phyloP scores from a whole-genome alignment of 1,140 invertebrate genomes.

The Mactra quadrangularis region DNA sequence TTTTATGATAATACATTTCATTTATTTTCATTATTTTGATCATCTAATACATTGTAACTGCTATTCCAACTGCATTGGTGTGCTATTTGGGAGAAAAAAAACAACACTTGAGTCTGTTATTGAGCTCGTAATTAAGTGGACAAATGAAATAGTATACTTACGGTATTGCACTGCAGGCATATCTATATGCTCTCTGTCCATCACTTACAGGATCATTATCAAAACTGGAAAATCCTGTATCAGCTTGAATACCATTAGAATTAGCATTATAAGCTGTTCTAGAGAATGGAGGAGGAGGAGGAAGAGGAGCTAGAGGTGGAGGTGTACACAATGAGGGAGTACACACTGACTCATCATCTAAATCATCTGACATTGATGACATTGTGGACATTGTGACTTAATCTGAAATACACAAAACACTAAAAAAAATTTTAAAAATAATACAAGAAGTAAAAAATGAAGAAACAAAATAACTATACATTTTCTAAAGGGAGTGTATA shows the following conservation, averaged over 20 bases:
- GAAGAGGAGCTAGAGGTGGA: constrained; percentile 40
- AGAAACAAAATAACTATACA: not conserved
- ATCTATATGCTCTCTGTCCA: constrained; percentile 51
- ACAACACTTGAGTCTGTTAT: no score
- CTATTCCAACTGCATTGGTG: no score
- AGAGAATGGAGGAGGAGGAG: constrained; percentile 51
- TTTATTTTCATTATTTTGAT: no score
- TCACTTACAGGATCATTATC: constrained; percentile 32
- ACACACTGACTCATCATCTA: constrained; percentile 47
- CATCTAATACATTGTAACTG: no score
- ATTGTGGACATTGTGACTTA: constrained; percentile 22
- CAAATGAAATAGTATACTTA: no score
- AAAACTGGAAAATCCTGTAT: constrained; percentile 4
- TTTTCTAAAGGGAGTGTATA: not conserved
- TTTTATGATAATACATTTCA: no score
- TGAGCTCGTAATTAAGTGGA: no score
- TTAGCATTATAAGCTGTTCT: constrained; percentile 2
- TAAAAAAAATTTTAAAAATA: not conserved
- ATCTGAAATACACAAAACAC: not conserved
- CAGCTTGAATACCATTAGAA: constrained; percentile 44
- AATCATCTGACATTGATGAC: constrained; percentile 45
- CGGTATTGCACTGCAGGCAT: constrained; percentile 52
- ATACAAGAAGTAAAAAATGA: not conserved
- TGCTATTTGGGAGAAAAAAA: no score
- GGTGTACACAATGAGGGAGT: constrained; percentile 39